A percentile compares a stretch with the other conserved stretches of the same genome.
Conservation (phyloP, 2,888 invertebrate species). For the Eupithecia centaureata region DNA sequence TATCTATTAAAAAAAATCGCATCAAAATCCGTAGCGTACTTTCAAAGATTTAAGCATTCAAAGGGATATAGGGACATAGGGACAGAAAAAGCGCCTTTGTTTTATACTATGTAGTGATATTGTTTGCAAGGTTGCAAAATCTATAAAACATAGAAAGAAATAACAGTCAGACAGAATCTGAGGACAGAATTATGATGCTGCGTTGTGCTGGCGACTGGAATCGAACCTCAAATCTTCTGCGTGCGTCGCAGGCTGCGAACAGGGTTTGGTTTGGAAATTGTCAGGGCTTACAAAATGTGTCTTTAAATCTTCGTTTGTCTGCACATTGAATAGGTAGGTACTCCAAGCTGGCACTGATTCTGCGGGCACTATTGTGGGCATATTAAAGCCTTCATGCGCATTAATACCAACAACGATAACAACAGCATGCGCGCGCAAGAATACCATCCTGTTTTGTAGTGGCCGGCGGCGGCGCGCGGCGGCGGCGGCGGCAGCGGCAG, state of each 20-base stretch:
- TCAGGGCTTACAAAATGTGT: background rate
- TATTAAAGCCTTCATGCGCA: slow-evolving; percentile 74
- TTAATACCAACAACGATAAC: too few species aligned
- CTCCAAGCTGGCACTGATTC: background rate
- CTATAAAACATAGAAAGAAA: too few species aligned
- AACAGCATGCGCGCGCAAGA: slow-evolving; percentile 78
- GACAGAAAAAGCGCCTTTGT: too few species aligned
- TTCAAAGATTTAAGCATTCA: too few species aligned
- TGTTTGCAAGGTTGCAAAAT: too few species aligned
- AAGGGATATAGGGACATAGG: too few species aligned
- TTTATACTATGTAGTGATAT: too few species aligned
- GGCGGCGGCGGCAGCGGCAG: too few species aligned
- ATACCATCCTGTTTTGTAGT: slow-evolving; percentile 64
- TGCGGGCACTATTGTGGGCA: background rate
- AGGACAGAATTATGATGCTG: too few species aligned
- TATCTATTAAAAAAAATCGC: too few species aligned
- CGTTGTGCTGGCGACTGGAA: background rate
- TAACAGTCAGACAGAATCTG: too few species aligned
- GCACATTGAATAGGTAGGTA: background rate
- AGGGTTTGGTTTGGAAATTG: background rate
- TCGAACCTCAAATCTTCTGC: background rate
- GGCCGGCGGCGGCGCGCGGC: slow-evolving; percentile 63
- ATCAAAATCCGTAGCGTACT: too few species aligned
- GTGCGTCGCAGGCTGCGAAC: background rate
- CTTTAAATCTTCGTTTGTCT: background rate